A percentile compares a stretch with the other conserved stretches of the same genome.
Conservation (phyloP, 2,888 invertebrate genomes). For the Tubulanus polymorphus region DNA sequence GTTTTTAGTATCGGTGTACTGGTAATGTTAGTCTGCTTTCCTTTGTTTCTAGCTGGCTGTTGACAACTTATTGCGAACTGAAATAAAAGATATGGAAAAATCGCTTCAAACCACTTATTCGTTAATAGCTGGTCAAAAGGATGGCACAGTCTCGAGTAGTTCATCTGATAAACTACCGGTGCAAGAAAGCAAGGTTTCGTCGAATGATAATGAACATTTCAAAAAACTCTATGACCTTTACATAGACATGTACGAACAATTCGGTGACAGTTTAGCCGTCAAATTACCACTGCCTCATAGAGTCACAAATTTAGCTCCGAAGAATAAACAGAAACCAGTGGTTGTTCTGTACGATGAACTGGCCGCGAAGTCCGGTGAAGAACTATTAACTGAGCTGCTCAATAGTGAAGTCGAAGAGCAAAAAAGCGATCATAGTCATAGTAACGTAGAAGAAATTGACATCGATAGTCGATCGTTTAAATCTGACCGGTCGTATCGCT, state of each 20-base stretch:
- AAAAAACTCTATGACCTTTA: slow-evolving; percentile 26
- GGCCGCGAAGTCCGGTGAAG: slow-evolving; percentile 40
- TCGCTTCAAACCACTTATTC: too few species aligned
- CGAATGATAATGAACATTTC: neutral
- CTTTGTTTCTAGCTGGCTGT: too few species aligned
- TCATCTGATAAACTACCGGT: neutral
- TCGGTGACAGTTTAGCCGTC: slow-evolving; percentile 46
- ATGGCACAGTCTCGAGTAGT: too few species aligned
- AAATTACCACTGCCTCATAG: slow-evolving; percentile 33
- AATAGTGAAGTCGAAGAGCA: slow-evolving; percentile 15
- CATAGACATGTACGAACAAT: slow-evolving; percentile 41
- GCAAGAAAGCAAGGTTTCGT: neutral
- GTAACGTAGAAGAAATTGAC: slow-evolving; percentile 13
- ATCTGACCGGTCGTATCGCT: slow-evolving; percentile 14
- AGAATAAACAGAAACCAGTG: slow-evolving; percentile 23
- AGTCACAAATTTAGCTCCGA: slow-evolving; percentile 27
- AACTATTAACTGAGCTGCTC: slow-evolving; percentile 41
- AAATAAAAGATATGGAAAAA: too few species aligned
- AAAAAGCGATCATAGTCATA: slow-evolving; percentile 11
- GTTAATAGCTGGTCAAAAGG: too few species aligned
- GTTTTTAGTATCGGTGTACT: too few species aligned
- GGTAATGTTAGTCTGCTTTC: too few species aligned
- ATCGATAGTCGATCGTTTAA: slow-evolving; percentile 21
- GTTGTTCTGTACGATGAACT: slow-evolving; percentile 35
- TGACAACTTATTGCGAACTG: too few species aligned